Conservation (phyloP, 53 echinoderm and acorn worm species). For the Henricia sp. region DNA sequence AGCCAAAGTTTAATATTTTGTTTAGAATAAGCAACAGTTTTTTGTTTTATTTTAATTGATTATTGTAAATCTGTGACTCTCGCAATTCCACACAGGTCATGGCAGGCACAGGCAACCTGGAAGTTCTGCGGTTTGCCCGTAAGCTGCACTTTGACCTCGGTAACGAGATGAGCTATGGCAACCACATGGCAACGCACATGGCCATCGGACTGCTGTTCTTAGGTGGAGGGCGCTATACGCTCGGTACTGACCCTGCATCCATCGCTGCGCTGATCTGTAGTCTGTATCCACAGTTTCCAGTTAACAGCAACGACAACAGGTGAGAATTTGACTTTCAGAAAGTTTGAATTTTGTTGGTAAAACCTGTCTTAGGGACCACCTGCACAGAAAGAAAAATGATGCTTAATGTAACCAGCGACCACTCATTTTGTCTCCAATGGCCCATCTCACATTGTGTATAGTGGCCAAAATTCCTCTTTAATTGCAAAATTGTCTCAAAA, state of each 20-base stretch:
- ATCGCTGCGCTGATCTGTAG: conserved; percentile 87
- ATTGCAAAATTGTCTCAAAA: neutral
- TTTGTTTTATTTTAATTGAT: too few species aligned
- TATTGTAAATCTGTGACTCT: too few species aligned
- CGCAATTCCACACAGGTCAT: too few species aligned
- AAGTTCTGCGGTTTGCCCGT: conserved; percentile 79
- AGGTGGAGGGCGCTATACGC: conserved; percentile 92
- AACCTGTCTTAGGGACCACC: too few species aligned
- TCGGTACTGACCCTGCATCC: conserved; percentile 74
- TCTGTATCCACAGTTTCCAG: conserved; percentile 91
- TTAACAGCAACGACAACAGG: conserved; percentile 97
- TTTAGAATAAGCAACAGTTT: too few species aligned
- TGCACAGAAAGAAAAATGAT: too few species aligned
- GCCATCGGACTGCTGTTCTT: conserved; percentile 94
- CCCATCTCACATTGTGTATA: too few species aligned
- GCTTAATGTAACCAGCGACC: too few species aligned
- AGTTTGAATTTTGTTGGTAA: too few species aligned
- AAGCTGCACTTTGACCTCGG: conserved; percentile 71
- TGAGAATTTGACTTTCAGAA: neutral
- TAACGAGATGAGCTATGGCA: conserved; percentile 85
- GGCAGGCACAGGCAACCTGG: conserved; percentile 96
- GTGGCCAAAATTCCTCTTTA: too few species aligned
- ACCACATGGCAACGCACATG: conserved; percentile 94
- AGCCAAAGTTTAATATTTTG: too few species aligned
- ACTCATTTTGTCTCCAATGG: too few species aligned